phyloP scores from a whole-genome alignment of 2,797 vertebrate species.

The Dendrocincla fuliginosa region DNA sequence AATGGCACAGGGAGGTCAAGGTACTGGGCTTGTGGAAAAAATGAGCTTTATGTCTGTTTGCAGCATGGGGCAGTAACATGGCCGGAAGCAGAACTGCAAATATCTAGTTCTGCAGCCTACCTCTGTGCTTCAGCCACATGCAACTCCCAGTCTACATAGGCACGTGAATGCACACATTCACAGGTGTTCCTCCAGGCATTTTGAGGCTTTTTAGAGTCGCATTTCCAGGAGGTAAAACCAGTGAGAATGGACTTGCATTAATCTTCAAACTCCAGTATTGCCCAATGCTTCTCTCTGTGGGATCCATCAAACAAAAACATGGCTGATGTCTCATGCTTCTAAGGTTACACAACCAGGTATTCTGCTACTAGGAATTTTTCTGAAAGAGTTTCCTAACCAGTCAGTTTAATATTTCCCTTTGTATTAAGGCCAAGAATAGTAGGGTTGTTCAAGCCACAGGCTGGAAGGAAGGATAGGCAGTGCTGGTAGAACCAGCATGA shows the following conservation, averaged over 20 bases:
- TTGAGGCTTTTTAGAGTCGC: neutral
- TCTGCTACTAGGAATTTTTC: neutral
- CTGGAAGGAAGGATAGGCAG: neutral
- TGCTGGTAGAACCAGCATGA: neutral
- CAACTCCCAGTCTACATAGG: neutral
- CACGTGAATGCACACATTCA: neutral
- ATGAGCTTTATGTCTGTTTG: neutral
- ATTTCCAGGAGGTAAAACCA: neutral
- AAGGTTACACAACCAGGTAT: neutral
- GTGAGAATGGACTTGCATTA: neutral
- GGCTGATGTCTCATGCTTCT: neutral
- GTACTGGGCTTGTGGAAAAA: neutral
- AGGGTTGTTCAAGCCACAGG: neutral
- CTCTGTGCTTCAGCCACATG: neutral
- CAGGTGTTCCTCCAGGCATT: neutral
- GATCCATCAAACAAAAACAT: neutral
- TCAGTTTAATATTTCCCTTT: neutral
- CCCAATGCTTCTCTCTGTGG: neutral
- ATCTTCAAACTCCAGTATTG: neutral
- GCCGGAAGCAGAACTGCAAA: neutral
- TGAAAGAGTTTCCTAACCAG: neutral
- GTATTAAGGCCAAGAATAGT: neutral
- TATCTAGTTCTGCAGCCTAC: neutral
- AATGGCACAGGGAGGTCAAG: slow-evolving; percentile 13
- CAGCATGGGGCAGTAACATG: neutral